phyloP scores from a whole-genome alignment of 2,888 invertebrate genomes.

The Papilio elwesi region DNA sequence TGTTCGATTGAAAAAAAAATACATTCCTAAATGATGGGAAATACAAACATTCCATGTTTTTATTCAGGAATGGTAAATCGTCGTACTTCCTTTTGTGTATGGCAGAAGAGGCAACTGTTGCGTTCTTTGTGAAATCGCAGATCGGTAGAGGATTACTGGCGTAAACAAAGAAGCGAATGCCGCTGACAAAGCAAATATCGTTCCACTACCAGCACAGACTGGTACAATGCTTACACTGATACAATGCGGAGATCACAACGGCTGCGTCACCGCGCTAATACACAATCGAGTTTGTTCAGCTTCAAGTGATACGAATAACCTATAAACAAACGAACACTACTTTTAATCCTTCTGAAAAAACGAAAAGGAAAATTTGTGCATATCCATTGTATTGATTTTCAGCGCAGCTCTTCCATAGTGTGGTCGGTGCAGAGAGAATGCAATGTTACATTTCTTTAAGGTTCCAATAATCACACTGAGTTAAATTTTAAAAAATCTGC shows the following conservation, averaged over 20 bases:
- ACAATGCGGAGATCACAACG: conserved; percentile 31
- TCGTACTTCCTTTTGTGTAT: conserved; percentile 11
- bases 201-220: conserved; percentile 20
- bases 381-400: too few species aligned
- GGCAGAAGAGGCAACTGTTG: conserved; percentile 31
- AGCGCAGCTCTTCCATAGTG: too few species aligned
- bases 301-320: conserved; percentile 6
- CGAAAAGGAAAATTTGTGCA: neutral
- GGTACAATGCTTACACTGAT: conserved; percentile 32
- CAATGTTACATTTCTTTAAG: too few species aligned
- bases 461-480: too few species aligned
- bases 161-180: conserved; percentile 31
- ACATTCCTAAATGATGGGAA: too few species aligned
- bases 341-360: neutral
- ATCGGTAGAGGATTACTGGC: conserved; percentile 30
- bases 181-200: conserved; percentile 35
- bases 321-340: neutral
- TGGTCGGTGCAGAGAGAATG: too few species aligned
- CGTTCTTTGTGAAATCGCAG: conserved; percentile 32
- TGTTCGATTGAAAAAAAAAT: too few species aligned
- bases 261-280: conserved; percentile 10
- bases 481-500: neutral
- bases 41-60: neutral
- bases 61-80: conserved; percentile 1
- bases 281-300: conserved; percentile 15